Conservation (phyloP, 1,140 invertebrate genomes). For the Brachionus rotundiformis region DNA sequence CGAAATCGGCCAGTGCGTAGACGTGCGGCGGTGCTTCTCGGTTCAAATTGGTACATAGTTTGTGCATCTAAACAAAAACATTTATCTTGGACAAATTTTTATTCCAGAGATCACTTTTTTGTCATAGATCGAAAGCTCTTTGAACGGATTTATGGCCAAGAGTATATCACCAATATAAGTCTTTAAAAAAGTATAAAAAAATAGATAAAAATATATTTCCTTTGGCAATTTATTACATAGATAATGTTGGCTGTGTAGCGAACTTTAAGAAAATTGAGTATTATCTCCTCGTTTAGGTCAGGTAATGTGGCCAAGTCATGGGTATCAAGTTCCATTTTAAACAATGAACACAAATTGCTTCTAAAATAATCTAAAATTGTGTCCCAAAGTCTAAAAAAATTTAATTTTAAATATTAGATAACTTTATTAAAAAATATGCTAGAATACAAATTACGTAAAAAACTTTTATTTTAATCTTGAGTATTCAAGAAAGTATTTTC, state of each 20-base stretch:
- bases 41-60: slow-evolving; percentile 98
- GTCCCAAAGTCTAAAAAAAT: neutral
- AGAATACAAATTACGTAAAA: neutral
- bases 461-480: neutral
- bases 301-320: slow-evolving; percentile 60
- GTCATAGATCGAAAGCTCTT: slow-evolving; percentile 88
- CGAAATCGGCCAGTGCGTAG: slow-evolving; percentile 96
- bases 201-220: neutral
- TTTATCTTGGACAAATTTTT: neutral
- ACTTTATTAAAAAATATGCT: neutral
- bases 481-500: neutral
- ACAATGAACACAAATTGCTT: neutral
- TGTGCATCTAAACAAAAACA: slow-evolving; percentile 79
- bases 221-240: slow-evolving; percentile 58
- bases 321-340: slow-evolving; percentile 32
- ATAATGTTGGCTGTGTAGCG: slow-evolving; percentile 59
- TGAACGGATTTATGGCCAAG: slow-evolving; percentile 76
- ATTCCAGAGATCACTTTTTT: slow-evolving; percentile 53
- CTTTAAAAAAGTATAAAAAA: slow-evolving; percentile 67
- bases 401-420: neutral
- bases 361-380: neutral
- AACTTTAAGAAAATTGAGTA: slow-evolving; percentile 59
- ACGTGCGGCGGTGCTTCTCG: slow-evolving; percentile 90
- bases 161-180: slow-evolving; percentile 80
- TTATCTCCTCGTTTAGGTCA: slow-evolving; percentile 59